Conservation (phyloP, 2,888 invertebrate species). For the Dermolepida albohirtum region DNA sequence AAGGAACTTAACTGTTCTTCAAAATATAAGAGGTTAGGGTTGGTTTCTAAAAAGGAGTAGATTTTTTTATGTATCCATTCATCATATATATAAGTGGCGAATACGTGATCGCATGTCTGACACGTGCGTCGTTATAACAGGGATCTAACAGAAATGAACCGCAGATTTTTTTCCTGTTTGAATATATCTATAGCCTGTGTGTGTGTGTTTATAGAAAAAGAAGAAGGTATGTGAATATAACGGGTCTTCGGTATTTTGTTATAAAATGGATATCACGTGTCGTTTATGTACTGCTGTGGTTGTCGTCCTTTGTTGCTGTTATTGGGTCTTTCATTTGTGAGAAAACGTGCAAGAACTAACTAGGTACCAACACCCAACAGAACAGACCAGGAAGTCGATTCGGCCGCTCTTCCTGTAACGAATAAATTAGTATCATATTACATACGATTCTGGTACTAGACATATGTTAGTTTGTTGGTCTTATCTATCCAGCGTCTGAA, state of each 20-base stretch:
- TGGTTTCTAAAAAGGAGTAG: background rate
- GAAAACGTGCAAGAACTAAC: constrained; percentile 4
- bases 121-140: constrained; percentile 21
- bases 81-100: constrained; percentile 17
- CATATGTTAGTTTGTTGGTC: background rate
- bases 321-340: constrained; percentile 26
- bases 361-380: constrained; percentile 3
- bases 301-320: constrained; percentile 3
- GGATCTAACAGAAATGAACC: constrained; percentile 6
- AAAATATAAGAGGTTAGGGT: constrained; percentile 5
- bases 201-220: background rate
- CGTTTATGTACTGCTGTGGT: constrained; percentile 5
- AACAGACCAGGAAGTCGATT: constrained; percentile 27
- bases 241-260: constrained; percentile 24
- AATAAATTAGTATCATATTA: constrained; percentile 33
- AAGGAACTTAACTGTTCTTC: constrained; percentile 23
- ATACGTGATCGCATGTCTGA: constrained; percentile 23
- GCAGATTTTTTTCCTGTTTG: constrained; percentile 30
- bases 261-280: constrained; percentile 33
- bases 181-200: background rate
- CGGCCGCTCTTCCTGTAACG: constrained; percentile 6
- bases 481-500: background rate
- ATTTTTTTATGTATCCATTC: background rate
- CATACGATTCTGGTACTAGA: background rate
- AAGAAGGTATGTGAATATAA: constrained; percentile 10